These are phyloP conservation scores for Melanotaenia parkinsoni DNA, from an alignment of 2,797 vertebrate genomes.

Conservation along the genomic window DNA sequence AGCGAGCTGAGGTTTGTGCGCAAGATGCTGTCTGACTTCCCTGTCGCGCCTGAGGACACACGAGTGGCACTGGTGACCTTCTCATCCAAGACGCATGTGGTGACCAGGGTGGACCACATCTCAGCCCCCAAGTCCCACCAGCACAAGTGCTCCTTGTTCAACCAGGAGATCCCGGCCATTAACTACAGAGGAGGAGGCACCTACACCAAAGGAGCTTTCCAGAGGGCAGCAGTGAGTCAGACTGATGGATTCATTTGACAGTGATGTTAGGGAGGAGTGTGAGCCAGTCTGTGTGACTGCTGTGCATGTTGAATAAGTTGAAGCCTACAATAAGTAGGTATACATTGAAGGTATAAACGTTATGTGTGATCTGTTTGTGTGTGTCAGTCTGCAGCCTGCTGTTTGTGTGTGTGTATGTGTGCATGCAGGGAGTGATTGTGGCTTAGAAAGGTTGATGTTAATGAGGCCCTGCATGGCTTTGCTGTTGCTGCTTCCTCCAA, in stretches of 20 bases:
- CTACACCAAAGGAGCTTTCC: slow-evolving; percentile 97
- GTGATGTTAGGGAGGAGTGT: not conserved
- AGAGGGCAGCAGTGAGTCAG: slow-evolving; percentile 93
- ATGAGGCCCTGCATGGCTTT: slow-evolving; percentile 52
- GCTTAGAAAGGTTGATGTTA: slow-evolving; percentile 48
- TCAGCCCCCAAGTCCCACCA: slow-evolving; percentile 89
- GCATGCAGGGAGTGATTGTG: slow-evolving; percentile 21
- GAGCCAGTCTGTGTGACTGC: not conserved
- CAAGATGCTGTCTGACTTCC: slow-evolving; percentile 97
- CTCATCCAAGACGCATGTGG: slow-evolving; percentile 94
- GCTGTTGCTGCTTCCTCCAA: slow-evolving; percentile 58
- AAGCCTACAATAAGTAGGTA: too few species aligned
- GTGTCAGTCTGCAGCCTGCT: slow-evolving; percentile 20
- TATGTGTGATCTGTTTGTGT: slow-evolving; percentile 19
- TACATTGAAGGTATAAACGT: not conserved
- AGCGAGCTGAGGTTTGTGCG: slow-evolving; percentile 94
- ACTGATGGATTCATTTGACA: not conserved
- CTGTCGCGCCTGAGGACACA: slow-evolving; percentile 91
- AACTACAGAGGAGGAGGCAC: slow-evolving; percentile 95
- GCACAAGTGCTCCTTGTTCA: slow-evolving; percentile 96
- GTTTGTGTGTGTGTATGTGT: slow-evolving; percentile 15
- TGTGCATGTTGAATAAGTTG: not conserved
- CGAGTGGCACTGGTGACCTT: slow-evolving; percentile 95
- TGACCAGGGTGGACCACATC: slow-evolving; percentile 95
- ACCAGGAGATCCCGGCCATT: slow-evolving; percentile 95